Percentiles rank a stretch among this genome's conserved stretches.
phyloP scores from a whole-genome alignment of 2,113 vertebrate species.

The Elaphurus davidianus region DNA sequence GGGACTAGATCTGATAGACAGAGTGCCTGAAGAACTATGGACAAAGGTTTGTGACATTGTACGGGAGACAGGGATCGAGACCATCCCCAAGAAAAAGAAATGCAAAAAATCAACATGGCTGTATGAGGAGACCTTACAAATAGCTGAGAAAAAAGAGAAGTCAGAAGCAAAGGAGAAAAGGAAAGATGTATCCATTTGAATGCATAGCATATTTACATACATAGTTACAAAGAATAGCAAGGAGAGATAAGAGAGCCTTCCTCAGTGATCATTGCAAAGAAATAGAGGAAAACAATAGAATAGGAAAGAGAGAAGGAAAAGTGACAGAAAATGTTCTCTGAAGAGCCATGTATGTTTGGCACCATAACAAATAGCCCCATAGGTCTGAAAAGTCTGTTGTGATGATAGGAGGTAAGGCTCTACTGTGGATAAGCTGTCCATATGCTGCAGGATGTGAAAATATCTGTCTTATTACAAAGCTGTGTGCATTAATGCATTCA shows the following conservation, averaged over 20 bases:
- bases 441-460: background rate
- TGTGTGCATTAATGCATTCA: background rate
- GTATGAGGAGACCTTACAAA: background rate
- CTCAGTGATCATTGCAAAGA: background rate
- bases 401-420: background rate
- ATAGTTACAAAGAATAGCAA: background rate
- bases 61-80: background rate
- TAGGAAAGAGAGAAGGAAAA: background rate
- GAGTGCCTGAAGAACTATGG: background rate
- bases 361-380: background rate
- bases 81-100: background rate
- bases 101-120: accelerated
- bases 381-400: background rate
- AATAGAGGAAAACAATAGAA: background rate
- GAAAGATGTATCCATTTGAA: background rate
- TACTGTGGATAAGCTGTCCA: background rate
- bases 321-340: background rate
- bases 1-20: background rate
- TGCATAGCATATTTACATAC: background rate
- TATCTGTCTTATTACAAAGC: background rate
- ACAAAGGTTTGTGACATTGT: background rate
- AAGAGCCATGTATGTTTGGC: background rate
- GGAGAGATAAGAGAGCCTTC: background rate
- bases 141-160: background rate
- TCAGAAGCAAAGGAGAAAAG: background rate